Base-by-base conservation (phyloP, 2,113 vertebrate species). In the Pelusios castaneus region DNA sequence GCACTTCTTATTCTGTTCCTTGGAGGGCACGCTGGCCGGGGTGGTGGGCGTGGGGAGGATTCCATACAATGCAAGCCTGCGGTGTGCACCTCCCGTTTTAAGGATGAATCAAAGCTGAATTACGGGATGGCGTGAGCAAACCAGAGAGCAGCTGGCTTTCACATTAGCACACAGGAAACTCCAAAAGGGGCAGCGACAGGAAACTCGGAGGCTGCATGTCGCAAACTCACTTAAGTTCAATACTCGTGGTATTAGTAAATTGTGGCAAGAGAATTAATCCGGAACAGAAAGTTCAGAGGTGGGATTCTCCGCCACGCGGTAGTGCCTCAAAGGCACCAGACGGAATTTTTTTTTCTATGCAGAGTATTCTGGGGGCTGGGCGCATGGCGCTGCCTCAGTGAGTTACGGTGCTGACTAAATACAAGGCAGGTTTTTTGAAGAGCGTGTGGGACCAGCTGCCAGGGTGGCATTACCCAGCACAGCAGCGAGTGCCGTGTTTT, bases 251-350 rank as follows among this genome's bases (percentile, higher is more conserved):
- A 38, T 91, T 25, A 95, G 51, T 5, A 0, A 47, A n/a, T 38
- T 0, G 0, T 47, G 82, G 80, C 12, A 76, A 94, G 41, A 76
- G 1, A 88, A 17, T 29, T 10, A 22, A 94, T 63, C 54, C 0
- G 31, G 95, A 95, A 96, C 56, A 88, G 87, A 96, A 93, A 95
- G 85, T 82, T 92, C 80, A 82, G 49, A 75, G 51, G 34, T 16
- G 51, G 38, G n/a, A 54, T 52, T 67, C 82, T 24, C 24, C 2
- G 2, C 0, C 0, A 22, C 22, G 67, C 13, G 3, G 43, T 41
- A 88, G 21, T 22, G 3, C 29, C 8, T 4, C 45, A 41, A 75
- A 75, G 3, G 67, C 8, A 29, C 21, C 24, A 31, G 9, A 4
- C 13, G 73, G 73, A 29, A 8, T 76, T 43, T 75, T 43, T 75